A percentile compares a stretch with the other conserved stretches of the same genome.
phyloP scores from a whole-genome alignment of 30 jellyfish, hydroid and myxozoan species.

The Hydra vulgaris region DNA sequence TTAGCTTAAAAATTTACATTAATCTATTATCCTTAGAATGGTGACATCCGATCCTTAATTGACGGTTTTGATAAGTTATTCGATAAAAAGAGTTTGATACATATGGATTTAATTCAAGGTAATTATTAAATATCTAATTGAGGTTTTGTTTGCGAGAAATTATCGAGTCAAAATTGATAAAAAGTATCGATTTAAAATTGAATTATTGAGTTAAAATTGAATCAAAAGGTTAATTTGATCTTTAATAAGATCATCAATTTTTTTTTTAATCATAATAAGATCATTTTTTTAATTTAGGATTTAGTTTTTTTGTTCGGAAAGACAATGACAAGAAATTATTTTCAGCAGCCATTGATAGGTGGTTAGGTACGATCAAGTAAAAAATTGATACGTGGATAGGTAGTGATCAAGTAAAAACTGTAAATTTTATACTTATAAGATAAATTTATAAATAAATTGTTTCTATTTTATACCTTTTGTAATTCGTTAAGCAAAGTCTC shows the following conservation, averaged over 20 bases:
- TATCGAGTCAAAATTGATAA: too few relatives aligned
- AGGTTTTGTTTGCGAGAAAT: too few relatives aligned
- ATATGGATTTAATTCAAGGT: slow-evolving; percentile 12
- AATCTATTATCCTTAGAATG: slow-evolving; percentile 4
- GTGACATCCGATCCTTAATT: slow-evolving; percentile 9
- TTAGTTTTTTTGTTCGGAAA: slow-evolving; percentile 34
- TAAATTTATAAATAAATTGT: too few relatives aligned
- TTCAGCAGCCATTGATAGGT: slow-evolving; percentile 25
- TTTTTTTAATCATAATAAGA: background rate
- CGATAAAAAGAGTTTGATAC: slow-evolving; percentile 16
- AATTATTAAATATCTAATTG: background rate
- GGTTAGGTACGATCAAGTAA: slow-evolving; percentile 16
- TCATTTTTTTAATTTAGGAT: slow-evolving; percentile 35
- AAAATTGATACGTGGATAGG: background rate
- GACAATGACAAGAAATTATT: slow-evolving; percentile 29
- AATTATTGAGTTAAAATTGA: too few relatives aligned
- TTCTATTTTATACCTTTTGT: too few relatives aligned
- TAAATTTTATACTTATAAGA: too few relatives aligned
- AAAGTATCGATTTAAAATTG: too few relatives aligned
- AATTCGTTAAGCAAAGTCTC: too few relatives aligned
- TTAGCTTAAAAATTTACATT: background rate
- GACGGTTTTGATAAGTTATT: slow-evolving; percentile 11
- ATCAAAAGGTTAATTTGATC: too few relatives aligned
- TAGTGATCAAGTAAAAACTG: too few relatives aligned
- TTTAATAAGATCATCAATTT: background rate